phyloP scores from a whole-genome alignment of 2,888 invertebrate genomes.

The Microplitis manilae region DNA sequence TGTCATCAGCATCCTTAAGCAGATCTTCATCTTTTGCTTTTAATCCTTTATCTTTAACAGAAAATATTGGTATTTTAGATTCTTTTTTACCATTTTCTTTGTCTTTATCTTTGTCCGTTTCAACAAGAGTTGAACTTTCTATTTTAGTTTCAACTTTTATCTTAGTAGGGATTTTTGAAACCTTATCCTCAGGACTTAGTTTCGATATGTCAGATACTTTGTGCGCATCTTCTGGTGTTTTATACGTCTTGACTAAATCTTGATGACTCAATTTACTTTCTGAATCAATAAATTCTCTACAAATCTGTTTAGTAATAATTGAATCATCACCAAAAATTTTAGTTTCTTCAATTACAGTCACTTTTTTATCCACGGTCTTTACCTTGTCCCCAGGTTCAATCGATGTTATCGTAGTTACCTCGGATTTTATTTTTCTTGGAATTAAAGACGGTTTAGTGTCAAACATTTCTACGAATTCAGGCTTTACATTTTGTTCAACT shows the following conservation, averaged over 20 bases:
- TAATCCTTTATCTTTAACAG: constrained; percentile 59
- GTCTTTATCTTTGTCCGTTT: constrained; percentile 36
- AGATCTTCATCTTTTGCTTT: constrained; percentile 34
- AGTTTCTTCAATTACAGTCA: not conserved
- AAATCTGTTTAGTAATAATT: constrained; percentile 12
- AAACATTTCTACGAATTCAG: constrained; percentile 29
- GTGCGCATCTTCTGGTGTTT: too few species aligned
- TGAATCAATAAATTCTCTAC: not conserved
- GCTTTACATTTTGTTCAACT: constrained; percentile 22
- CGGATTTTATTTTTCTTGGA: constrained; percentile 42
- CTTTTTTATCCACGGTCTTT: constrained; percentile 4
- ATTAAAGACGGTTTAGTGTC: constrained; percentile 43
- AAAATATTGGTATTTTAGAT: constrained; percentile 63
- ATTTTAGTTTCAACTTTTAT: constrained; percentile 29
- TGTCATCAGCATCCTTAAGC: constrained; percentile 24
- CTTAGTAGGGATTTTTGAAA: constrained; percentile 50
- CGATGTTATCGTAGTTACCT: not conserved
- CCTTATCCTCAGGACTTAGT: constrained; percentile 11
- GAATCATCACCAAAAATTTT: not conserved
- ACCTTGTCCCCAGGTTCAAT: constrained; percentile 10
- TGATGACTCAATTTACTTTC: constrained; percentile 20
- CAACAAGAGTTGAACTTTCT: constrained; percentile 33
- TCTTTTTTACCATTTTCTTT: constrained; percentile 52
- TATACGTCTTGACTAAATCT: not conserved
- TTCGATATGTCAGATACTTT: not conserved